Base-by-base conservation (phyloP, 1,140 invertebrate genomes). In the Ostrea denselamellosa region DNA sequence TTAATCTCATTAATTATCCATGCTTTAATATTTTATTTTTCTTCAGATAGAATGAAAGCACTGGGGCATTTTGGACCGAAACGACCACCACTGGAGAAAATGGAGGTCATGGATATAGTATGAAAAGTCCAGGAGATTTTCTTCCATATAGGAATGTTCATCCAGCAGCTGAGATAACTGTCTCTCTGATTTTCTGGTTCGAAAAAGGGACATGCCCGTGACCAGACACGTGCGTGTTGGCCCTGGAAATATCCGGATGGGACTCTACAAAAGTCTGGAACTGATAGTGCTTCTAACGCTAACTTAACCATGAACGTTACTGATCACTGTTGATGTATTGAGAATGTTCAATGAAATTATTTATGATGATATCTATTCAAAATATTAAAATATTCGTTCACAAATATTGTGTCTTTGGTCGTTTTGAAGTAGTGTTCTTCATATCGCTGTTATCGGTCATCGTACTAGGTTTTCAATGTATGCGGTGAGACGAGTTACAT, bases 41-140 rank as follows among this genome's bases (percentile, higher is more conserved):
- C 52, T 83, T 2, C 82, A 83, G 82, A 83, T 22, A 83, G 82
- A 83, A 83, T 83, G 82, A 83, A 22, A 83, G 53, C 19, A n/a
- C 52, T 83, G 0, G 82, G 82, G 53, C 53, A 83, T 54, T 83
- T 83, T 54, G 82, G 82, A 25, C 82, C 82, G 19, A 83, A 83
- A 54, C 82, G 52, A 8, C 82, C 82, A 12, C 52, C 82, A 22
- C 19, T 83, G n/a, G 44, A 83, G 51, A 83, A 54, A 52, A 83
- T 53, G 52, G 52, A 83, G 14, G 44, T 54, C n/a, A 83, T 83
- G 82, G 82, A 83, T 83, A 54, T 83, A 10, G 52, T 83, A 8
- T 83, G 82, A 83, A 83, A 22, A 53, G 4, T 53, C 8, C 52
- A 53, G 52, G 9, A 81, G 17, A 8, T 81, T 28, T 22, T 22